Base-by-base conservation (phyloP, 2,113 vertebrate species). In the Calidris pugnax region DNA sequence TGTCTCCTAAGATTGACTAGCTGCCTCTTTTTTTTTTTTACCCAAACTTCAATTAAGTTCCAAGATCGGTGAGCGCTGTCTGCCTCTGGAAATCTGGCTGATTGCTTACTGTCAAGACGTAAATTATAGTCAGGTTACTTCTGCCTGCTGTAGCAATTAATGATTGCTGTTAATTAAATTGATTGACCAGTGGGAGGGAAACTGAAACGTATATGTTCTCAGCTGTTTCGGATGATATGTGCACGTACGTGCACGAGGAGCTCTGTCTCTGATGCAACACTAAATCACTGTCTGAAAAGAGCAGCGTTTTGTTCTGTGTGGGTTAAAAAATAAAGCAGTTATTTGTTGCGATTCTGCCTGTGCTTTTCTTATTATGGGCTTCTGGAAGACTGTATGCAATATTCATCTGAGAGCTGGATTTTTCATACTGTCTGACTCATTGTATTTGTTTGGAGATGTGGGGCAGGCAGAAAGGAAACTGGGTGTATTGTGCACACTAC, bases 141-240 rank as follows among this genome's bases (percentile, higher is more conserved):
- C 56, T 93, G 72, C 63, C 64, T 88, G 72, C 79, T 93, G 43
- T 60, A 84, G 68, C 64, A 90, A 82, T 92, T 94, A 84, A 69
- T 84, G 47, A 35, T 93, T 86, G 48, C 71, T 84, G 68, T 86
- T 96, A 96, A 90, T 84, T 88, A 94, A 87, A 90, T 55, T 69
- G 67, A 27, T 41, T 90, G 87, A 86, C 85, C 85, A 64, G 82
- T 71, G 47, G 39, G 35, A 86, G 27, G 43, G 62, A 85, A 78
- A 66, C 43, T 63, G 51, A 73, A 91, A 50, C 26, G 60, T 68
- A 4, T 51, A 45, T 0, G 0, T 67, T 86, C n/a, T 88, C 30
- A 22, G 33, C 62, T 76, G 32, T 80, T 93, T 77, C 0, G 1
- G 50, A 39, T 71, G 48, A 39, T 78, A 7, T 2, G n/a, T 57